Percentiles rank a stretch among this genome's conserved stretches.
These are phyloP conservation scores for Druon quercuslanigerum DNA, from an alignment of 1,140 invertebrate species.

Conservation along the genomic window DNA sequence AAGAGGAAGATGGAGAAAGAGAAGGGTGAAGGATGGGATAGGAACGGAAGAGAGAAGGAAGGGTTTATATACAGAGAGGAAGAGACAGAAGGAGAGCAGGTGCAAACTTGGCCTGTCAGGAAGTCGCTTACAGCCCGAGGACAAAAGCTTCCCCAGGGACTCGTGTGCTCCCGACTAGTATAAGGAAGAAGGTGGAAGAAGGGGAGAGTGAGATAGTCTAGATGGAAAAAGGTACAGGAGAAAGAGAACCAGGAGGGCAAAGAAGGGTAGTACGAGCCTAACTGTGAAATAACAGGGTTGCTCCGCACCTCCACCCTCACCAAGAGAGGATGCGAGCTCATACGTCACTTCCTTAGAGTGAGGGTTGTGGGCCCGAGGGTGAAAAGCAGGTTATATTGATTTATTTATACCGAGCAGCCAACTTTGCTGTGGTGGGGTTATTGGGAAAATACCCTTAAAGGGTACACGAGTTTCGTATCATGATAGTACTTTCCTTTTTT, in stretches of 20 bases:
- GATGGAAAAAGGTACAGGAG: constrained; percentile 60
- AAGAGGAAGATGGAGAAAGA: constrained; percentile 37
- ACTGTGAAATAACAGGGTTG: constrained; percentile 75
- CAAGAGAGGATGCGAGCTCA: constrained; percentile 61
- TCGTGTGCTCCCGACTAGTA: constrained; percentile 61
- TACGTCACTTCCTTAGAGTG: constrained; percentile 68
- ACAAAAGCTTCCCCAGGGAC: constrained; percentile 74
- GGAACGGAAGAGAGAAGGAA: constrained; percentile 3
- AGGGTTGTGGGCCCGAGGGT: constrained; percentile 32
- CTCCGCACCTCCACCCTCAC: constrained; percentile 56
- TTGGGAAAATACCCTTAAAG: constrained; percentile 53
- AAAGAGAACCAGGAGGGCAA: constrained; percentile 45
- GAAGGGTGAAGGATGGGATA: constrained; percentile 33
- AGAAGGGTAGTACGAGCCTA: constrained; percentile 64
- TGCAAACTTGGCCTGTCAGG: constrained; percentile 75
- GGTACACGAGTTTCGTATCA: not conserved
- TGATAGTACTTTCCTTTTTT: too few species aligned
- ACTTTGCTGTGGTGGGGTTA: constrained; percentile 65
- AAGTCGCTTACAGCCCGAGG: constrained; percentile 75
- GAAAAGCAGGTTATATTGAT: constrained; percentile 71
- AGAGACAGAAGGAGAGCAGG: constrained; percentile 70
- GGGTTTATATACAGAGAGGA: constrained; percentile 46
- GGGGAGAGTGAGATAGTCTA: constrained; percentile 49
- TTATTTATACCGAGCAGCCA: constrained; percentile 69
- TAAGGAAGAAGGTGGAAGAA: constrained; percentile 44